These are phyloP conservation scores for Saccostrea glomerata DNA, from an alignment of 1,140 invertebrate genomes.

Conservation along the genomic window DNA sequence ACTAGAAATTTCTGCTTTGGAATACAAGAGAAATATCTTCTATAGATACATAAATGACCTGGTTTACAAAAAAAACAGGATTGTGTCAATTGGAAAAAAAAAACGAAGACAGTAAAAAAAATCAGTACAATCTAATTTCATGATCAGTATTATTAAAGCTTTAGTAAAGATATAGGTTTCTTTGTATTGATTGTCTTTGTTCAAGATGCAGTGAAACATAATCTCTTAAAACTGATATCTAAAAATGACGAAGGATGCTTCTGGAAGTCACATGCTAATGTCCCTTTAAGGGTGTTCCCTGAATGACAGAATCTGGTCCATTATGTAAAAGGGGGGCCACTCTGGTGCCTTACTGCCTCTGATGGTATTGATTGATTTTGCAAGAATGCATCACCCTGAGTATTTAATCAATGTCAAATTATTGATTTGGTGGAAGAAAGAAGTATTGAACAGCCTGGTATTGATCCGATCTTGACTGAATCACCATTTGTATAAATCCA, in stretches of 20 bases:
- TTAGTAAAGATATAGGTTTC: not conserved
- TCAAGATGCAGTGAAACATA: slow-evolving; percentile 22
- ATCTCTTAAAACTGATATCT: not conserved
- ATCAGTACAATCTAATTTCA: not conserved
- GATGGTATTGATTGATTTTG: slow-evolving; percentile 36
- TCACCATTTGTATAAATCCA: slow-evolving; percentile 22
- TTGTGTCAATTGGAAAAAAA: no score
- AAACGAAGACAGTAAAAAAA: not conserved
- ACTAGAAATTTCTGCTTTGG: no score
- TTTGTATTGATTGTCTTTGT: slow-evolving; percentile 12
- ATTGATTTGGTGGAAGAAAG: slow-evolving; percentile 35
- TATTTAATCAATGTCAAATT: slow-evolving; percentile 41
- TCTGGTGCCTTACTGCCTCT: slow-evolving; percentile 26
- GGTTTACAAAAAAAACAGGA: no score
- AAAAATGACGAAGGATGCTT: not conserved
- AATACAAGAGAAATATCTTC: no score
- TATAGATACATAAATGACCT: no score
- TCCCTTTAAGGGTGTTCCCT: not conserved
- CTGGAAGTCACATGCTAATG: not conserved
- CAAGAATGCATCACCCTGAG: slow-evolving; percentile 38
- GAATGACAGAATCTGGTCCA: not conserved
- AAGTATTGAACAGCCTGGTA: slow-evolving; percentile 34
- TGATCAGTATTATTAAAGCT: slow-evolving; percentile 28
- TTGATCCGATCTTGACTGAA: slow-evolving; percentile 41
- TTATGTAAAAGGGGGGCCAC: slow-evolving; percentile 5